These are phyloP conservation scores for Alectoris magna DNA, from an alignment of 2,797 vertebrate species.

Conservation along the genomic window DNA sequence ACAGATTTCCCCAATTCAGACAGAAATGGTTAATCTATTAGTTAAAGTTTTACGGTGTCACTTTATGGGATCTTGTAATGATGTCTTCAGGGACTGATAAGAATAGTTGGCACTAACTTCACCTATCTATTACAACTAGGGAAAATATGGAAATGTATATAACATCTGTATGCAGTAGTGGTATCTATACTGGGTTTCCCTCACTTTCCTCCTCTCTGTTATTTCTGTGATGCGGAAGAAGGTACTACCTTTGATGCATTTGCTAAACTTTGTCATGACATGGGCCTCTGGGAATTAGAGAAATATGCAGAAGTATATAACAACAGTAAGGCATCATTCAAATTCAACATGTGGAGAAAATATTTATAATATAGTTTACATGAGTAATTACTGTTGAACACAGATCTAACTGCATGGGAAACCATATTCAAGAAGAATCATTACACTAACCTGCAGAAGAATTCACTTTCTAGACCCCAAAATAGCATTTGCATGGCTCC, in stretches of 20 bases:
- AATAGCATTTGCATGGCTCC: slow-evolving; percentile 18
- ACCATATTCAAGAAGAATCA: slow-evolving; percentile 13
- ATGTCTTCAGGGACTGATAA: background rate
- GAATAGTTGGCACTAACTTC: background rate
- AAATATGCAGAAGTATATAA: background rate
- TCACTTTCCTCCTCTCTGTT: background rate
- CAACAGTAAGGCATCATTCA: background rate
- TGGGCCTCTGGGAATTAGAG: background rate
- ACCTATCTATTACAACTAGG: background rate
- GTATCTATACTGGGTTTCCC: background rate
- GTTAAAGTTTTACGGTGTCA: background rate
- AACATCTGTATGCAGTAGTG: background rate
- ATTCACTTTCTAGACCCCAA: slow-evolving; percentile 18
- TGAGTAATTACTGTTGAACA: background rate
- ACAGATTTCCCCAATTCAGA: background rate
- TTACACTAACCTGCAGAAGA: slow-evolving; percentile 14
- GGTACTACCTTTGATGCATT: background rate
- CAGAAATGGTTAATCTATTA: background rate
- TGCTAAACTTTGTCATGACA: background rate
- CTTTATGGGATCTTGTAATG: background rate
- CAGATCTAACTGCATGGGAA: slow-evolving; percentile 9
- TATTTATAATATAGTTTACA: background rate
- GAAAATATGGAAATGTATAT: background rate
- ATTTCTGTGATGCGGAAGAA: background rate
- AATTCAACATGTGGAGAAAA: slow-evolving; percentile 13